These are phyloP conservation scores for Neolamprologus toae DNA, from an alignment of 2,113 vertebrate species.

Conservation along the genomic window DNA sequence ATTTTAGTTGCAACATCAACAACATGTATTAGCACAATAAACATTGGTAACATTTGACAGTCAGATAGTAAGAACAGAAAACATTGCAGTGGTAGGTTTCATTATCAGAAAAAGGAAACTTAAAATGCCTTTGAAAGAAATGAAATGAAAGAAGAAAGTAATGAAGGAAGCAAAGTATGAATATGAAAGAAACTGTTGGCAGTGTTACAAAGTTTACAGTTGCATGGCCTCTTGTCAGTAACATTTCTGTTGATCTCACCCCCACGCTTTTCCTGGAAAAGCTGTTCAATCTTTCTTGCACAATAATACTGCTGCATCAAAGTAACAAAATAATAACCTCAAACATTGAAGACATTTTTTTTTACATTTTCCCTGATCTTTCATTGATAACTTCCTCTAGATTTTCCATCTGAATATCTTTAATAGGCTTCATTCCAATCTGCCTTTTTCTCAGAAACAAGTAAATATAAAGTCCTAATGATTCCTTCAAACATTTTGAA, in stretches of 20 bases:
- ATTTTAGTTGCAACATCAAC: background rate
- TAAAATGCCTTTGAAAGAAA: background rate
- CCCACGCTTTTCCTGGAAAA: background rate
- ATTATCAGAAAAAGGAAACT: background rate
- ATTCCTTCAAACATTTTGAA: background rate
- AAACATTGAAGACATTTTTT: background rate
- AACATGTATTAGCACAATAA: background rate
- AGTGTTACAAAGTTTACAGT: background rate
- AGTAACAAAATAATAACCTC: background rate
- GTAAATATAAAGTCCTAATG: background rate
- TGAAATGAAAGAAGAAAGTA: background rate
- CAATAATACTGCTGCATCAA: background rate
- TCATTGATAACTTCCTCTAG: background rate
- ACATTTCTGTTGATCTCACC: background rate
- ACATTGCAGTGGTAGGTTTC: background rate
- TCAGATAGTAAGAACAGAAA: background rate
- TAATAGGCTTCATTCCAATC: background rate
- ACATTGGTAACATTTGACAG: background rate
- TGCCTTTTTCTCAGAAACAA: background rate
- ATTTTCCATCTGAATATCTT: background rate
- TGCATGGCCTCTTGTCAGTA: background rate
- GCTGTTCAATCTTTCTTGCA: accelerated
- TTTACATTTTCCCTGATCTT: background rate
- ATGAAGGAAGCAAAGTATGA: accelerated
- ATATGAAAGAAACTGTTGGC: background rate